Percentiles rank a stretch among this genome's conserved stretches.
These are phyloP conservation scores for Bothrops jararaca DNA, from an alignment of 2,113 vertebrate species.

Conservation along the genomic window DNA sequence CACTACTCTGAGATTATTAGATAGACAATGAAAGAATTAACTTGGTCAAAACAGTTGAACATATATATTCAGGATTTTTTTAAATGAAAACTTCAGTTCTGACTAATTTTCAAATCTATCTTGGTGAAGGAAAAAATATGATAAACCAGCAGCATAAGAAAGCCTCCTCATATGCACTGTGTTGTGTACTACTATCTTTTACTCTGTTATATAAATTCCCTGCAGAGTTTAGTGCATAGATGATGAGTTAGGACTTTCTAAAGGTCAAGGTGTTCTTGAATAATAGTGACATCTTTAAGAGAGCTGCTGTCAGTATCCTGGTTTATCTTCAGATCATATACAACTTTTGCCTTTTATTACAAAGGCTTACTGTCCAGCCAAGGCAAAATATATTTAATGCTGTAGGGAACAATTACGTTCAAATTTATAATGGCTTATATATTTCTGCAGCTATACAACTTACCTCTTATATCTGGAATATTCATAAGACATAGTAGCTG, in stretches of 20 bases:
- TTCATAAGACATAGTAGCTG: background rate
- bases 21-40: background rate
- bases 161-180: background rate
- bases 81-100: background rate
- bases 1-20: background rate
- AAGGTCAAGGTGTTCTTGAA: constrained; percentile 15
- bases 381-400: constrained; percentile 11
- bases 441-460: background rate
- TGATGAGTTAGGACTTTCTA: constrained; percentile 14
- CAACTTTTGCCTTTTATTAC: background rate
- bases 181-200: background rate
- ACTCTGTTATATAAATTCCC: background rate
- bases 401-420: constrained; percentile 20
- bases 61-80: background rate
- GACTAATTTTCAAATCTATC: background rate
- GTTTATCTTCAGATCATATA: background rate
- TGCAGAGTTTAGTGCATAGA: background rate
- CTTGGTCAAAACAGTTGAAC: constrained; percentile 3
- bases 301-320: background rate
- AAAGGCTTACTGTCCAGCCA: background rate
- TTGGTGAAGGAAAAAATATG: rapidly evolving
- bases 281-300: constrained; percentile 6
- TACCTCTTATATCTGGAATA: background rate
- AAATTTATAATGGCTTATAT: constrained; percentile 14
- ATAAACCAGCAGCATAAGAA: background rate